phyloP scores from a whole-genome alignment of 2,888 invertebrate species.

The Ethmia dodecea region DNA sequence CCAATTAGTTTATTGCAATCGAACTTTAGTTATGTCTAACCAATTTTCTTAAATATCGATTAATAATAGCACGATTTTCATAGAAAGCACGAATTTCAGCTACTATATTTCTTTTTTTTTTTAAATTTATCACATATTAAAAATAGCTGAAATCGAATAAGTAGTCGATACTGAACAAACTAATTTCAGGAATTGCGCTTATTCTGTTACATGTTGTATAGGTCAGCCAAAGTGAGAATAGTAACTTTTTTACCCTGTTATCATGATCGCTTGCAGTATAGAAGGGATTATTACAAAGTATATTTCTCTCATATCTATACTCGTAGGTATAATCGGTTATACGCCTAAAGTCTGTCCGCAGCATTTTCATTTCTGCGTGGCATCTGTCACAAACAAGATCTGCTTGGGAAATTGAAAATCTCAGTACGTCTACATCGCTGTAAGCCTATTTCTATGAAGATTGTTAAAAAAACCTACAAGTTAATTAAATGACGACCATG shows the following conservation, averaged over 20 bases:
- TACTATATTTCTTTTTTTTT: no score
- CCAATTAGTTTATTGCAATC: no score
- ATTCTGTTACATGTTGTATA: neutral
- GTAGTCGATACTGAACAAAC: neutral
- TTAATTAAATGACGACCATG: neutral
- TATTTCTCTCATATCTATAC: neutral
- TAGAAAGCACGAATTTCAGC: no score
- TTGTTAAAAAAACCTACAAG: neutral
- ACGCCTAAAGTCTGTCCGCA: neutral
- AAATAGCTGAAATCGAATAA: no score
- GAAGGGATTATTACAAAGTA: no score
- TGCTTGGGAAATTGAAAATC: constrained; percentile 4
- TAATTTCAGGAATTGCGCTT: neutral
- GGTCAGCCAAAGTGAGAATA: neutral
- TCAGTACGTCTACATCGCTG: no score
- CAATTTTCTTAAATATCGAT: no score
- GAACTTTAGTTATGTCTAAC: no score
- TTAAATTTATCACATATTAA: no score
- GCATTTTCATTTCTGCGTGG: constrained; percentile 2
- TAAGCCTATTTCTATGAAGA: neutral
- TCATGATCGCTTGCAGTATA: no score
- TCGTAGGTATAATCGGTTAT: neutral
- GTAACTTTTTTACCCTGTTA: neutral
- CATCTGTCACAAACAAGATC: constrained; percentile 8
- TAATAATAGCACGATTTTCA: no score